phyloP scores from a whole-genome alignment of 2,797 vertebrate species.

The Poeciliopsis turneri region DNA sequence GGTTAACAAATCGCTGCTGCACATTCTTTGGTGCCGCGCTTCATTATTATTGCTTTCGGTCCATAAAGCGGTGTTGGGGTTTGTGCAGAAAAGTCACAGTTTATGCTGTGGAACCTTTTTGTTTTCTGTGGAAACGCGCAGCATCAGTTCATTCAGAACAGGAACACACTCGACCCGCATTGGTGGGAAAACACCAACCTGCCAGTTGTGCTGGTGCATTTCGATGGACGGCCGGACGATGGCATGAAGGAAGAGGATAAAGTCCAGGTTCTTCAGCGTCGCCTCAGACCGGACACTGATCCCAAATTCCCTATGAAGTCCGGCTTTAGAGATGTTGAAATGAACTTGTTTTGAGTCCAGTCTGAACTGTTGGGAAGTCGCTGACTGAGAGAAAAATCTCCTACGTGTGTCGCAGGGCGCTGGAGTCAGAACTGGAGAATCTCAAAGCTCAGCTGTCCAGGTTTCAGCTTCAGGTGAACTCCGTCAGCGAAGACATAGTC shows the following conservation, averaged over 20 bases:
- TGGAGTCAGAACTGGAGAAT: conserved; percentile 76
- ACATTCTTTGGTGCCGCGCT: not conserved
- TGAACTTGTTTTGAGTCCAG: not conserved
- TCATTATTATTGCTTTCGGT: not conserved
- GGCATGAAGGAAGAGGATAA: not conserved
- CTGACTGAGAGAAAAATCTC: not conserved
- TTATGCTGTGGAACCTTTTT: not conserved
- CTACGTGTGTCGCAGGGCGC: conserved; percentile 31
- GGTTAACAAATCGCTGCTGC: too few relatives aligned
- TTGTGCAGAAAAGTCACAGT: not conserved
- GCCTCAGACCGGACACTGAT: not conserved
- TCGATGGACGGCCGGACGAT: not conserved
- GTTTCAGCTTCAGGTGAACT: conserved; percentile 68
- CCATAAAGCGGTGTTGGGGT: too few relatives aligned
- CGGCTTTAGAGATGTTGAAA: not conserved
- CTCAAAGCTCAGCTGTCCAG: conserved; percentile 69
- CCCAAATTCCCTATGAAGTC: not conserved
- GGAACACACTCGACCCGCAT: not conserved
- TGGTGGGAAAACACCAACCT: not conserved
- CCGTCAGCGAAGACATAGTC: conserved; percentile 61
- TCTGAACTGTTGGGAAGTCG: not conserved
- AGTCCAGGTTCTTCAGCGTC: too few relatives aligned
- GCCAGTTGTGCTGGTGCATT: not conserved
- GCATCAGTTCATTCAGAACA: not conserved
- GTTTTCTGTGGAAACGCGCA: not conserved